These are phyloP conservation scores for Trachemys scripta DNA, from an alignment of 2,113 vertebrate species.

Conservation along the genomic window DNA sequence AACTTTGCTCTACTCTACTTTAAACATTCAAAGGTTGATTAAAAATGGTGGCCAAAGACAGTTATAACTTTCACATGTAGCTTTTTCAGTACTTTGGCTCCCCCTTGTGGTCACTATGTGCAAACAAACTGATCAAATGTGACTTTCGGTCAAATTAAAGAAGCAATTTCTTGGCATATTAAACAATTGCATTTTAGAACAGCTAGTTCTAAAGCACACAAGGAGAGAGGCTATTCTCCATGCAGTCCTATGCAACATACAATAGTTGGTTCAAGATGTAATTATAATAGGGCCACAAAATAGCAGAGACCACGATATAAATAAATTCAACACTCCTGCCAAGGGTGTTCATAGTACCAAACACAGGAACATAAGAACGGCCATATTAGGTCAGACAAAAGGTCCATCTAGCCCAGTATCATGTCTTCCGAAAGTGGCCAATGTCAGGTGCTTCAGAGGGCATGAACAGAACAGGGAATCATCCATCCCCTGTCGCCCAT, in stretches of 20 bases:
- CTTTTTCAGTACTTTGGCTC: constrained; percentile 43
- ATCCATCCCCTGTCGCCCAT: too few relatives aligned
- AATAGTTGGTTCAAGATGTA: not conserved
- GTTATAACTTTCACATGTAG: accelerated
- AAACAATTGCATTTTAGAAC: not conserved
- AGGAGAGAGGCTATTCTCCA: not conserved
- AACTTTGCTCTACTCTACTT: not conserved
- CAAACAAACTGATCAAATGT: not conserved
- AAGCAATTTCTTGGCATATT: not conserved
- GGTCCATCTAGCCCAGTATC: too few relatives aligned
- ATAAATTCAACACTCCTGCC: not conserved
- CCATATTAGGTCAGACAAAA: too few relatives aligned
- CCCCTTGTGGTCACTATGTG: constrained; percentile 40
- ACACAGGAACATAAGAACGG: accelerated
- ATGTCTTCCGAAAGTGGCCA: too few relatives aligned
- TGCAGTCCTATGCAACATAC: not conserved
- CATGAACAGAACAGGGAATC: too few relatives aligned
- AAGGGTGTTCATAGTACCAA: accelerated
- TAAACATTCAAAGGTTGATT: accelerated
- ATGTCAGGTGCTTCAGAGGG: too few relatives aligned
- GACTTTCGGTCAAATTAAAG: not conserved
- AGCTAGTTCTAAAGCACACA: not conserved
- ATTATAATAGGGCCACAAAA: not conserved
- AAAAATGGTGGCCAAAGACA: accelerated
- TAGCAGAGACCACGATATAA: not conserved